Evolutionary conservation across 2,888 invertebrate species (phyloP), one percentile per base, ranked within the genome.

Genomic region (Philopedon plagiatum): DNA sequence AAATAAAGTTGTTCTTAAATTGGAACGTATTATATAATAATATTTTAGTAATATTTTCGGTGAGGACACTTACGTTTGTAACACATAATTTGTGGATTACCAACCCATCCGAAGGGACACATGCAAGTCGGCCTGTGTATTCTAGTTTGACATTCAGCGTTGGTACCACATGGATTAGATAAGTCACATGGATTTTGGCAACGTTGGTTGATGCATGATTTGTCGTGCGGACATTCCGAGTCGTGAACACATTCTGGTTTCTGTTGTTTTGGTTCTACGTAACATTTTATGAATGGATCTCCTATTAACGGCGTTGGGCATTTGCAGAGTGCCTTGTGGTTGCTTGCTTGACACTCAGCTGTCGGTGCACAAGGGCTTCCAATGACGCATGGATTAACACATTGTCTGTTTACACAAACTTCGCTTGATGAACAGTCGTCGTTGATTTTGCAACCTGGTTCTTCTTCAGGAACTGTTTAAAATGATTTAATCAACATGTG

Each of bases 71-170:
- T 88, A 96, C 96, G 94, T 89, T 92, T 94, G 83, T 93, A 95
- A 81, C 97, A 97, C 75, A 91, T 90, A 19, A 91, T 86, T 85
- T 95, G 92, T 32, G 97, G 96, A 85, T 96, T 94, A 73, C 97
- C 97, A 61, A 94, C 94, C 87, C 94, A 95, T 75, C 93, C 94
- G 57, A 92, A 90, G 15, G 94, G 94, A 83, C 97, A 97, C 80
- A 89, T 90, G 84, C 97, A 97, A 18, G 91, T 90, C 3, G 96
- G 94, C 76, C 94, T 91, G 82, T 95, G 95, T 78, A 91, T 89
- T 49, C 88, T 87, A 0, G 94, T 92, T 15, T 91, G 88, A 80
- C 97, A 97, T 76, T 93, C 89, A 0, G 96, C 95, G 74, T 93
- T 91, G 8, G 90, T 86, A 57, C 94, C 95, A 81, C 97, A 97